Conservation (phyloP, 2,797 vertebrate species). For the Spondyliosoma cantharus region DNA sequence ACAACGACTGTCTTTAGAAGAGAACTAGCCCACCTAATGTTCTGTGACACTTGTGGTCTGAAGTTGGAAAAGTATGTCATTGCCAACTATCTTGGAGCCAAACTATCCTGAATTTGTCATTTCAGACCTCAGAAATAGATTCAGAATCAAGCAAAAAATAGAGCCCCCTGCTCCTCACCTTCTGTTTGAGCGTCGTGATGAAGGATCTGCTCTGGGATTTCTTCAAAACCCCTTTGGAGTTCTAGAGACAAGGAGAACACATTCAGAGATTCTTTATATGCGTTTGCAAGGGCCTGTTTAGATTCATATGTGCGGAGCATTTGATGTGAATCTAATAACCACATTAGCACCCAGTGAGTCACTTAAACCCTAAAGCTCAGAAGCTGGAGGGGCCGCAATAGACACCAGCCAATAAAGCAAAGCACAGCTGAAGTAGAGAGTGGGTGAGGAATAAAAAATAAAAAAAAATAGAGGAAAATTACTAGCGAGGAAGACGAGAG, state of each 20-base stretch:
- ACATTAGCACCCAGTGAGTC: constrained; percentile 63
- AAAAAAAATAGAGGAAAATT: constrained; percentile 2
- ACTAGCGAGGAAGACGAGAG: constrained; percentile 20
- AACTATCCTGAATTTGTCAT: constrained; percentile 4
- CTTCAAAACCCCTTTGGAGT: constrained; percentile 90
- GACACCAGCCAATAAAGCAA: constrained; percentile 54
- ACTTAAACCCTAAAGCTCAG: constrained; percentile 58
- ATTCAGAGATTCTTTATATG: constrained; percentile 27
- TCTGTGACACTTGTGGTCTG: neutral
- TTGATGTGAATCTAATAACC: constrained; percentile 53
- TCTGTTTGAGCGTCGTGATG: constrained; percentile 94
- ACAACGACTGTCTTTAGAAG: neutral
- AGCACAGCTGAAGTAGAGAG: constrained; percentile 29
- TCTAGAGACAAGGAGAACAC: constrained; percentile 78
- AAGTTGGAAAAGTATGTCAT: neutral
- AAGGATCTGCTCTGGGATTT: constrained; percentile 93
- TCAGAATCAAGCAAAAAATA: neutral
- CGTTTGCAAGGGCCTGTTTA: constrained; percentile 28
- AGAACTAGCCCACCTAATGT: neutral
- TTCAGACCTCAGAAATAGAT: constrained; percentile 27
- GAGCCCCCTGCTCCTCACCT: constrained; percentile 82
- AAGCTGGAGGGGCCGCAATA: constrained; percentile 52
- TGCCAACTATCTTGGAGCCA: constrained; percentile 16
- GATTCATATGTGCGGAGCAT: constrained; percentile 34
- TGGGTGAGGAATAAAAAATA: constrained; percentile 26